Conservation (phyloP, 2,888 invertebrate species). For the Ichneumon xanthorius region DNA sequence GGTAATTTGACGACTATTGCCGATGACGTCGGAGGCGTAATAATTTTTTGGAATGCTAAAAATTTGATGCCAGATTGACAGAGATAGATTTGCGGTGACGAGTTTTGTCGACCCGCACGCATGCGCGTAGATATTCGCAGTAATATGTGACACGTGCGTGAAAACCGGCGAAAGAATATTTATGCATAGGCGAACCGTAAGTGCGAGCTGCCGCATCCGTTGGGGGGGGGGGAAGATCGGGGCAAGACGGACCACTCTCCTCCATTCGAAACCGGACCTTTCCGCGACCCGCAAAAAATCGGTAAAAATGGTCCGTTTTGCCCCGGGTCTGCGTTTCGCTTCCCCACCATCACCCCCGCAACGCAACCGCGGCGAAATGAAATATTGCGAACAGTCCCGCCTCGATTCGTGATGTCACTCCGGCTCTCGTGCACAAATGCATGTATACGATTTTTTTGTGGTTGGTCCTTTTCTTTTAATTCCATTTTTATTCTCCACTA, state of each 20-base stretch:
- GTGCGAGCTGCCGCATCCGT: background rate
- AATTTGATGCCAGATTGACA: background rate
- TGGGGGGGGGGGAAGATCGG: too few relatives aligned
- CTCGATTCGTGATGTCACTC: slow-evolving; percentile 33
- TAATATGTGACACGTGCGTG: slow-evolving; percentile 24
- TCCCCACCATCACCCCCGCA: background rate
- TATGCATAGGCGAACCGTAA: slow-evolving; percentile 17
- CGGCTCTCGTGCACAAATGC: background rate
- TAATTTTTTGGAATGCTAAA: too few relatives aligned
- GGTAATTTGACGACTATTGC: too few relatives aligned
- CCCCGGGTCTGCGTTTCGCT: too few relatives aligned
- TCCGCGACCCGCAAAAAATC: too few relatives aligned
- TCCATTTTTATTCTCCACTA: slow-evolving; percentile 3
- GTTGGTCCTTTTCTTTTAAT: background rate
- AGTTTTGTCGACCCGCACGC: background rate
- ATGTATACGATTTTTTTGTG: background rate
- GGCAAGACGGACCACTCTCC: too few relatives aligned
- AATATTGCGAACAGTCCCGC: slow-evolving; percentile 33
- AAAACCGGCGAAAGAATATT: slow-evolving; percentile 14
- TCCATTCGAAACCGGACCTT: too few relatives aligned
- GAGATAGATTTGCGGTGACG: background rate
- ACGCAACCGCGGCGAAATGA: background rate
- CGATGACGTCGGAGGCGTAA: too few relatives aligned
- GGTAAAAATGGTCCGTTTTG: too few relatives aligned
- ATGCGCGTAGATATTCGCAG: slow-evolving; percentile 3